These are phyloP conservation scores for Corythornis leucogaster DNA, from an alignment of 2,797 vertebrate species.

Conservation along the genomic window DNA sequence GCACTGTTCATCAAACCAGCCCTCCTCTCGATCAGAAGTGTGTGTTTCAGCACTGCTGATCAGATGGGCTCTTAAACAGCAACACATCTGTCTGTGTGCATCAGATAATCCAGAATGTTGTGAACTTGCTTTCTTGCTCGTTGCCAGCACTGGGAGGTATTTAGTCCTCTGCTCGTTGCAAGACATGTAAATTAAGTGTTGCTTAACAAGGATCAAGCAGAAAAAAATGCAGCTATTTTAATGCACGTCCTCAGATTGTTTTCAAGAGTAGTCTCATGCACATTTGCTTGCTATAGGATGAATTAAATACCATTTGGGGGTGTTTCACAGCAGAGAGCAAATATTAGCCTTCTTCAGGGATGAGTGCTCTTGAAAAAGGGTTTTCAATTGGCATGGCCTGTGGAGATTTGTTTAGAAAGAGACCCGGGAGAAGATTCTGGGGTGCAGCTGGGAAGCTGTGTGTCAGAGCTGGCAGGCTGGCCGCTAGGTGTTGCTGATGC, in stretches of 20 bases:
- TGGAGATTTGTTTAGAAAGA: not conserved
- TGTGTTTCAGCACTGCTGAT: not conserved
- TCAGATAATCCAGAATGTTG: not conserved
- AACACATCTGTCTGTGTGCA: not conserved
- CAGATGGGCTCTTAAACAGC: not conserved
- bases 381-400: not conserved
- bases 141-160: not conserved
- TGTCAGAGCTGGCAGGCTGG: constrained; percentile 2
- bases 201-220: not conserved
- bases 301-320: not conserved
- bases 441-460: not conserved
- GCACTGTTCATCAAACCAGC: not conserved
- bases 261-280: not conserved
- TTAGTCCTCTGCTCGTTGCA: not conserved
- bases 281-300: not conserved
- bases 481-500: constrained; percentile 77
- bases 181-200: not conserved
- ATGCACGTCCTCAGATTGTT: not conserved
- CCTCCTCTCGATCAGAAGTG: not conserved
- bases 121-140: not conserved
- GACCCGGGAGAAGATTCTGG: not conserved
- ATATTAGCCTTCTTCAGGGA: not conserved
- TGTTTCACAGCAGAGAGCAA: not conserved
- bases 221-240: not conserved
- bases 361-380: not conserved